Evolutionary conservation across 2,797 vertebrate genomes (phyloP), one percentile per base, ranked within the genome.

Genomic region (Vireo griseus): DNA sequence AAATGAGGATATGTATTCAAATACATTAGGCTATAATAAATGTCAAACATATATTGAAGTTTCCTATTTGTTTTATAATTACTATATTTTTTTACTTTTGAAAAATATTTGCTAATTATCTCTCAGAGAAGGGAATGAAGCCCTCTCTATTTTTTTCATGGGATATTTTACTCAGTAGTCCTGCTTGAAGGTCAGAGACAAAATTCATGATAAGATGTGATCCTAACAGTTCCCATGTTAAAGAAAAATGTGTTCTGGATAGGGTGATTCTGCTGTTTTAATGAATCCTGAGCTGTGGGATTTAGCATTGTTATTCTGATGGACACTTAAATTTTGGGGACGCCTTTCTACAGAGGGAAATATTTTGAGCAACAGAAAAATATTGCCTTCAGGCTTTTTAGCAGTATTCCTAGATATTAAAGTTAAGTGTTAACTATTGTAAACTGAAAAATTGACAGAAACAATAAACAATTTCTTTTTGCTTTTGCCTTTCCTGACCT

Each of bases 11-110:
- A 44, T 85, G 28, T 89, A 48, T 89, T 85, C 61, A 95, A 95
- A 97, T 89, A 89, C 25, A 92, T 95, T 96, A 93, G 50, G 20
- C 65, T 91, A 13, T 92, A 89, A 92, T 95, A 95, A 92, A 94
- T 88, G 61, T 91, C 90, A 91, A 65, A 80, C 42, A 50, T 87
- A 71, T 79, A 87, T 76, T 92, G 83, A 87, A 58, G 40, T 85
- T 93, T 58, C 42, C 17, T 89, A 29, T 92, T 89, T 91, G 58
- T 50, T 96, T 91, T 83, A 75, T 85, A 94, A 88, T 97, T 91
- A 44, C 35, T 85, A 5, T 21, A 12, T 63, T 58, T 86, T 94
- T 89, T 85, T 47, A 59, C 33, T 86, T 92, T 57, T 85, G 25
- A 75, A 95, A 87, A 94, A 61, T 69, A 69, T 82, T 92, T 94